Conservation (phyloP, 2,888 invertebrate species). For the Orchestes rusci region DNA sequence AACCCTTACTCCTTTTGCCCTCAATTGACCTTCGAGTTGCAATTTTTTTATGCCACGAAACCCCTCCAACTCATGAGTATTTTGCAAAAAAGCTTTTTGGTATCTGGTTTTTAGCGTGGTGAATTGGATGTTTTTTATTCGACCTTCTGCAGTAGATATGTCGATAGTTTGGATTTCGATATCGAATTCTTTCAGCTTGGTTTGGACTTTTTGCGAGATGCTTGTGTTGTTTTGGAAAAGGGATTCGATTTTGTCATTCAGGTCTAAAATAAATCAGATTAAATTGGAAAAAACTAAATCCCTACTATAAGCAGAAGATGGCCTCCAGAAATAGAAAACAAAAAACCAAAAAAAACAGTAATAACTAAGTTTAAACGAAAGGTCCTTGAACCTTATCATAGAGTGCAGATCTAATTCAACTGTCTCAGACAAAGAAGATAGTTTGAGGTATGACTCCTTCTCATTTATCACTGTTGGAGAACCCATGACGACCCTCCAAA, state of each 20-base stretch:
- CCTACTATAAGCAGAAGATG: too few relatives aligned
- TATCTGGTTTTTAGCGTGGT: constrained; percentile 46
- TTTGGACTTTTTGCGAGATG: constrained; percentile 30
- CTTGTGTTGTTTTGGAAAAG: constrained; percentile 35
- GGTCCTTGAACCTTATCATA: too few relatives aligned
- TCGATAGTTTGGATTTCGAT: constrained; percentile 28
- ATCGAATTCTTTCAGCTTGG: constrained; percentile 34
- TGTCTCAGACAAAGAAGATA: too few relatives aligned
- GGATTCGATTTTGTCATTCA: constrained; percentile 30
- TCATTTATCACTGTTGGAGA: too few relatives aligned
- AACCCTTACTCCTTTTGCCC: constrained; percentile 40
- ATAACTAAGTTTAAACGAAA: too few relatives aligned
- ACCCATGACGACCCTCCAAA: too few relatives aligned
- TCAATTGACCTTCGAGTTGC: constrained; percentile 51
- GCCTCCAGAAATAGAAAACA: too few relatives aligned
- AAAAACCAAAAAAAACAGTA: too few relatives aligned
- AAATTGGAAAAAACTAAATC: too few relatives aligned
- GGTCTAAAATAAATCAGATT: constrained; percentile 15
- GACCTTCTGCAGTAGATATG: constrained; percentile 28
- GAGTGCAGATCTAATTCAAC: too few relatives aligned
- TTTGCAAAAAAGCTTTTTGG: constrained; percentile 47
- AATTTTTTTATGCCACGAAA: constrained; percentile 49
- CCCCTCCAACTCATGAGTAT: constrained; percentile 48
- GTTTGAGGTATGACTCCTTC: too few relatives aligned
- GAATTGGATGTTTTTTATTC: constrained; percentile 49